Conservation (phyloP, 2,888 invertebrate species). For the Dryadula phaetusa region DNA sequence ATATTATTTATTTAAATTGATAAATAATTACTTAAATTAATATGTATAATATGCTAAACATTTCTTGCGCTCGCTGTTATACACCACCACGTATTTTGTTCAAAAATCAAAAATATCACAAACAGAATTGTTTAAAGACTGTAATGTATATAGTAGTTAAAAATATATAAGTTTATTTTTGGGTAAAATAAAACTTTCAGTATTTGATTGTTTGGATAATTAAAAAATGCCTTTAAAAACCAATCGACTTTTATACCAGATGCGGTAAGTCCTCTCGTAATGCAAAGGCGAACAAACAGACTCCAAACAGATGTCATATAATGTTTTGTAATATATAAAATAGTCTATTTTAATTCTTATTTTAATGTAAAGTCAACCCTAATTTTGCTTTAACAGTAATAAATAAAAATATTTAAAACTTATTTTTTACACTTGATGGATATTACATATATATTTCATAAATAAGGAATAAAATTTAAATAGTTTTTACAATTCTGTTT, state of each 20-base stretch:
- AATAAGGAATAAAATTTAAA: background rate
- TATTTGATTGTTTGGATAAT: background rate
- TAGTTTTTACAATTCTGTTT: background rate
- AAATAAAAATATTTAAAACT: background rate
- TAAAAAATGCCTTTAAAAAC: background rate
- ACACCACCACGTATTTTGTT: slow-evolving; percentile 4
- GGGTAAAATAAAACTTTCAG: background rate
- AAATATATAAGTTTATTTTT: background rate
- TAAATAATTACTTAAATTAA: slow-evolving; percentile 1
- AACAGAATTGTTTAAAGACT: slow-evolving; percentile 3
- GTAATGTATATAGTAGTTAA: background rate
- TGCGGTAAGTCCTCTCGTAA: too few relatives aligned
- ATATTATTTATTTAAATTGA: slow-evolving; percentile 1
- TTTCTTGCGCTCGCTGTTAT: slow-evolving; percentile 22
- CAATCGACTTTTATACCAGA: too few relatives aligned
- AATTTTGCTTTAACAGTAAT: background rate
- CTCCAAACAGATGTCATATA: background rate
- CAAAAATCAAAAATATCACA: slow-evolving; percentile 19
- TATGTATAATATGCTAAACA: too few relatives aligned
- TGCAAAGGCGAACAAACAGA: too few relatives aligned
- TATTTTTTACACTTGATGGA: background rate
- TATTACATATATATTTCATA: background rate
- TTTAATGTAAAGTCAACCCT: background rate
- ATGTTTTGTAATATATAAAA: too few relatives aligned
- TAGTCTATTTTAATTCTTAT: too few relatives aligned